Conservation (phyloP, 2,113 vertebrate genomes). For the Hippocampus barbouri region DNA sequence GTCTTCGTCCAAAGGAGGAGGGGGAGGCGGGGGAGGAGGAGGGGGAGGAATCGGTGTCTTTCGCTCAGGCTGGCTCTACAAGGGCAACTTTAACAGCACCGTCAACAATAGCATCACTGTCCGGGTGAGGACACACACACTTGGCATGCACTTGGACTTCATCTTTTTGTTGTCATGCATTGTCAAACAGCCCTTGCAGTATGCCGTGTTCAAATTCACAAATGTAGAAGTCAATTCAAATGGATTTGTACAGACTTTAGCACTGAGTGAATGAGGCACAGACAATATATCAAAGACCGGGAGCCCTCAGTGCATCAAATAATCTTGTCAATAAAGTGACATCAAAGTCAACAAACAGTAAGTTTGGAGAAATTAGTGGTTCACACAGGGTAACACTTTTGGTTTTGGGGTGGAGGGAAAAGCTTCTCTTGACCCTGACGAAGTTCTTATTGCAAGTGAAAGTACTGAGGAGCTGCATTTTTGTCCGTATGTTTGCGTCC, state of each 20-base stretch:
- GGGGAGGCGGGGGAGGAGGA: slow-evolving; percentile 73
- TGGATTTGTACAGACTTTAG: too few species aligned
- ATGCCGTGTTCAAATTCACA: neutral
- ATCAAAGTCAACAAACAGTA: neutral
- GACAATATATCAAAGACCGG: too few species aligned
- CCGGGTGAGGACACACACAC: slow-evolving; percentile 77
- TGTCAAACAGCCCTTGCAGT: neutral
- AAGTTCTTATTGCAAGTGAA: too few species aligned
- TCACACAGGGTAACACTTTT: too few species aligned
- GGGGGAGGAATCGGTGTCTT: slow-evolving; percentile 85
- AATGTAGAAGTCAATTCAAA: too few species aligned
- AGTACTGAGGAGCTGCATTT: too few species aligned
- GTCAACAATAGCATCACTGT: slow-evolving; percentile 98
- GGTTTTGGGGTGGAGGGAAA: too few species aligned
- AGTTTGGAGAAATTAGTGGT: too few species aligned
- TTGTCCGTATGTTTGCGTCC: too few species aligned
- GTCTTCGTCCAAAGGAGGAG: slow-evolving; percentile 93
- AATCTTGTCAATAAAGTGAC: neutral
- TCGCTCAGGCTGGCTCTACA: slow-evolving; percentile 97
- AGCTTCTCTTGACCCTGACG: too few species aligned
- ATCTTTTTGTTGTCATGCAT: neutral
- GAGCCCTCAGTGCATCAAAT: neutral
- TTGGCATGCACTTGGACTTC: neutral
- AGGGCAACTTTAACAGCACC: slow-evolving; percentile 98
- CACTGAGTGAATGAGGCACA: too few species aligned